A percentile compares a stretch with the other conserved stretches of the same genome.
These are phyloP conservation scores for Cettia cetti DNA, from an alignment of 2,113 vertebrate genomes.

Conservation along the genomic window DNA sequence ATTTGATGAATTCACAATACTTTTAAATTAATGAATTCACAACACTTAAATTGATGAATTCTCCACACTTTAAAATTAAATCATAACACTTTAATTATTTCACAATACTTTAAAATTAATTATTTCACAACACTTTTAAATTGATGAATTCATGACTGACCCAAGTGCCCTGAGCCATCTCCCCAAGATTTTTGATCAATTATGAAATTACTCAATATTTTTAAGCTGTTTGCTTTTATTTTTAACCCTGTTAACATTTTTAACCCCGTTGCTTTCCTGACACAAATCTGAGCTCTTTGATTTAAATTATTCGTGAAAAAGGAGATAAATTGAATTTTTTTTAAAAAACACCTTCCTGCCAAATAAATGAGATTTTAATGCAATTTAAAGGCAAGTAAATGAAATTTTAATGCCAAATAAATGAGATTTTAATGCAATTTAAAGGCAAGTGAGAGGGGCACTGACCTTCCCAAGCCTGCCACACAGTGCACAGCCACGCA, in stretches of 20 bases:
- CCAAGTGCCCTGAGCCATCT: not conserved
- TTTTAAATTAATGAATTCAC: not conserved
- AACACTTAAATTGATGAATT: not conserved
- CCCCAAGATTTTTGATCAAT: not conserved
- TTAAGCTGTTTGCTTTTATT: not conserved
- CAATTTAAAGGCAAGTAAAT: no score
- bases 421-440: not conserved
- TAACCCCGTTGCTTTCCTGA: not conserved
- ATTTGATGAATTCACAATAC: not conserved
- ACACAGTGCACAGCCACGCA: constrained; percentile 97
- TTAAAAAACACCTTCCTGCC: not conserved
- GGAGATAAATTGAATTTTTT: not conserved
- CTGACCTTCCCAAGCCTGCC: constrained; percentile 91
- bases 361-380: not conserved
- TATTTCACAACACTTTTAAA: not conserved
- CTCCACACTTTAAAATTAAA: no score
- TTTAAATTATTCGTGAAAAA: not conserved
- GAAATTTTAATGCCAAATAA: not conserved
- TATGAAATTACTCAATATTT: not conserved
- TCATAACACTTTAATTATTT: no score
- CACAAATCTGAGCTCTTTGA: not conserved
- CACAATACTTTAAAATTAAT: not conserved
- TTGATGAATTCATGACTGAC: accelerated
- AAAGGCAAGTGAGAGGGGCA: not conserved
- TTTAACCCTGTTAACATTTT: no score